phyloP scores from a whole-genome alignment of 2,888 invertebrate genomes.

The Cyclophora albipunctata region DNA sequence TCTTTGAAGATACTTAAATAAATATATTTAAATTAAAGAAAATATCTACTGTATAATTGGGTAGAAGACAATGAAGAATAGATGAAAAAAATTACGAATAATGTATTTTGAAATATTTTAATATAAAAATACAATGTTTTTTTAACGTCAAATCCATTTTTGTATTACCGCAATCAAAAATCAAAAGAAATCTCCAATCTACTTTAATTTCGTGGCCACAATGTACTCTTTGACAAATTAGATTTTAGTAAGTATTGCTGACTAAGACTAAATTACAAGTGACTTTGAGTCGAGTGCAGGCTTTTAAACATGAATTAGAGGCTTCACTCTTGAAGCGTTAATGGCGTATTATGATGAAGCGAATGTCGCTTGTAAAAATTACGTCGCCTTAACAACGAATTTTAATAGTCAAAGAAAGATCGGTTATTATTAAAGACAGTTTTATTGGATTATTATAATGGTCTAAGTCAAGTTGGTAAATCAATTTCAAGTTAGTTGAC shows the following conservation, averaged over 20 bases:
- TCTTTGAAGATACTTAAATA: too few species aligned
- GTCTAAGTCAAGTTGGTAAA: too few species aligned
- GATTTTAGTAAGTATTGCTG: slow-evolving; percentile 67
- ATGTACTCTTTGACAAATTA: slow-evolving; percentile 68
- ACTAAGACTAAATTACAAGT: slow-evolving; percentile 69
- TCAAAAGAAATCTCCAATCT: slow-evolving; percentile 11
- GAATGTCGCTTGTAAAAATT: slow-evolving; percentile 60
- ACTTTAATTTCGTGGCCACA: slow-evolving; percentile 40
- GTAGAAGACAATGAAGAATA: too few species aligned
- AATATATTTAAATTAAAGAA: too few species aligned
- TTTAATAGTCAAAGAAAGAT: slow-evolving; percentile 27
- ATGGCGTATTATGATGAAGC: slow-evolving; percentile 70
- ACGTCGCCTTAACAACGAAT: slow-evolving; percentile 44
- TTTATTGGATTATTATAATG: slow-evolving; percentile 3
- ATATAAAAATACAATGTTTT: slow-evolving; percentile 20
- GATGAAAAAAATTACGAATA: too few species aligned
- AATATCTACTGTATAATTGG: too few species aligned
- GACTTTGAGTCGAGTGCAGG: slow-evolving; percentile 73
- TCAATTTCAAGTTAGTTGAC: too few species aligned
- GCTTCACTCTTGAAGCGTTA: slow-evolving; percentile 63
- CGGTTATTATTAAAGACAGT: slow-evolving; percentile 17
- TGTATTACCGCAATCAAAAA: slow-evolving; percentile 10
- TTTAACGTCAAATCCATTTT: slow-evolving; percentile 19
- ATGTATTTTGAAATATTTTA: too few species aligned
- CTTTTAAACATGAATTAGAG: slow-evolving; percentile 73